phyloP scores from a whole-genome alignment of 2,113 vertebrate species.

The Rousettus leschenaultii region DNA sequence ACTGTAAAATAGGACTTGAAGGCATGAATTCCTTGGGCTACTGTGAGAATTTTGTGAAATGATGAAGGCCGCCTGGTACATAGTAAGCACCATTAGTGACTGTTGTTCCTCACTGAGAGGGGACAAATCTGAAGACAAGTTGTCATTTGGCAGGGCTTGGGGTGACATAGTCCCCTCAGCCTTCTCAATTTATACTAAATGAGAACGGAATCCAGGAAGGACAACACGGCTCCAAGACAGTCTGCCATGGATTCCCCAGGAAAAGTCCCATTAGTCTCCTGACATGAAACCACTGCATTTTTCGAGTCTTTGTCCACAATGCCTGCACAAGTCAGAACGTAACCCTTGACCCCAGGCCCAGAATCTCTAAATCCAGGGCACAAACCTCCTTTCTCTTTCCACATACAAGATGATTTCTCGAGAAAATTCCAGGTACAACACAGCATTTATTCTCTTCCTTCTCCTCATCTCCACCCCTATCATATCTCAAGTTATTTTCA shows the following conservation, averaged over 20 bases:
- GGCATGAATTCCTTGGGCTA: not conserved
- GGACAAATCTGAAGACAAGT: not conserved
- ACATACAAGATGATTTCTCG: not conserved
- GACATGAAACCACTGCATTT: not conserved
- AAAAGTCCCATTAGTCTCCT: not conserved
- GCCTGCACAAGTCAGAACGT: not conserved
- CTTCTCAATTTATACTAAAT: not conserved
- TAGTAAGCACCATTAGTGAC: not conserved
- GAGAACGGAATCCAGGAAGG: not conserved
- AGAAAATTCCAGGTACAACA: not conserved
- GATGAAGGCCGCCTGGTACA: not conserved
- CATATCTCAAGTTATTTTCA: not conserved
- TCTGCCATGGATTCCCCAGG: not conserved
- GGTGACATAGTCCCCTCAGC: not conserved
- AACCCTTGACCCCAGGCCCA: not conserved
- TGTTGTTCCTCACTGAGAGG: not conserved
- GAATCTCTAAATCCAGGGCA: not conserved
- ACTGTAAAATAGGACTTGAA: not conserved
- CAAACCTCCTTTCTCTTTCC: not conserved
- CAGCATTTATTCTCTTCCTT: not conserved
- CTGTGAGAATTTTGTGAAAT: not conserved
- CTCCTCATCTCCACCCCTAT: not conserved
- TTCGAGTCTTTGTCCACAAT: not conserved
- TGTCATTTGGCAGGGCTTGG: not conserved
- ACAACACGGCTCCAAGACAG: not conserved